A percentile compares a stretch with the other conserved stretches of the same genome.
Evolutionary conservation across 1,140 invertebrate species (phyloP).

Genomic region (Penaeus chinensis): DNA sequence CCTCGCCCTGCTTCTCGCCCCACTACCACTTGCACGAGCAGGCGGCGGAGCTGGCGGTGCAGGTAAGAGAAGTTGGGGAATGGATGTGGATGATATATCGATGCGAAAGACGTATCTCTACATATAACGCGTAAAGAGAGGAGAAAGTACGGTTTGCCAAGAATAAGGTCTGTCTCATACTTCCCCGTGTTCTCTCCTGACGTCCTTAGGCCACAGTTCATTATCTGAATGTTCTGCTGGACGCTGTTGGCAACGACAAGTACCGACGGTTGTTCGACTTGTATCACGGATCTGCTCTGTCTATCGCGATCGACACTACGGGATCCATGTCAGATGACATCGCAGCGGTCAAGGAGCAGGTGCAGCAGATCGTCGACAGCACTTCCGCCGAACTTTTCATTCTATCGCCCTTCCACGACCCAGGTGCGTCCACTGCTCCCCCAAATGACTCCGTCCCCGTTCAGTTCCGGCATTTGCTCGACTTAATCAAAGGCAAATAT

Average conservation of each 20-base stretch:
- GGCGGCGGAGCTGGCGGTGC: conserved; percentile 52
- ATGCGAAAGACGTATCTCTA: neutral
- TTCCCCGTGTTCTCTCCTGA: neutral
- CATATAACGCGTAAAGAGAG: neutral
- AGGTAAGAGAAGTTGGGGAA: conserved; percentile 11
- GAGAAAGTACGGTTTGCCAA: neutral
- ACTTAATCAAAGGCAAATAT: neutral
- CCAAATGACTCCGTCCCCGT: neutral
- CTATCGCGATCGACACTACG: conserved; percentile 54
- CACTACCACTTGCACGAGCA: conserved; percentile 54
- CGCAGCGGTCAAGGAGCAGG: conserved; percentile 39
- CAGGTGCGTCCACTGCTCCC: conserved; percentile 10
- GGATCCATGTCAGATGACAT: conserved; percentile 50
- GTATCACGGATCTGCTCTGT: conserved; percentile 52
- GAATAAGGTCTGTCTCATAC: neutral
- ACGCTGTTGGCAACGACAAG: conserved; percentile 46
- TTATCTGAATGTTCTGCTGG: conserved; percentile 49
- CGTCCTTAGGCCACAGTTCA: conserved; percentile 42
- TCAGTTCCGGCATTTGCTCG: neutral
- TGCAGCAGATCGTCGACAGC: conserved; percentile 26
- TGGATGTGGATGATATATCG: too few species aligned
- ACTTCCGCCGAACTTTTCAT: conserved; percentile 30
- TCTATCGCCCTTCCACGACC: conserved; percentile 49
- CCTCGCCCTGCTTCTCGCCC: conserved; percentile 58
- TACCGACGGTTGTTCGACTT: conserved; percentile 52